These are phyloP conservation scores for Porites evermanni DNA, from an alignment of 92 coral and sea anemone genomes.

Conservation along the genomic window DNA sequence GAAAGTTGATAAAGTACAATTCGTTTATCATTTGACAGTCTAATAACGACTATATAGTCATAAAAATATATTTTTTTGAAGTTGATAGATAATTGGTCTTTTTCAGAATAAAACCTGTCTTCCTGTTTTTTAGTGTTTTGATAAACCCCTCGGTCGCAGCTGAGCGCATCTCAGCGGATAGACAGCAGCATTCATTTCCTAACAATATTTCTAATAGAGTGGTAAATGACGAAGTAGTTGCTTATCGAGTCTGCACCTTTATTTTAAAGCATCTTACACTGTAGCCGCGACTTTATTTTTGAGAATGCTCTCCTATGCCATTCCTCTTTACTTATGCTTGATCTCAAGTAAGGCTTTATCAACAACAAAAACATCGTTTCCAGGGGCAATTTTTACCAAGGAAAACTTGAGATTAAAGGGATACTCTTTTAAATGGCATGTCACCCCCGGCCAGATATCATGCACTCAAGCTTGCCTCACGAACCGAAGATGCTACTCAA, in stretches of 20 bases:
- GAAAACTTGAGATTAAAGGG: constrained; percentile 20
- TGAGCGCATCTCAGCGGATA: constrained; percentile 15
- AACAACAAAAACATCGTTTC: background rate
- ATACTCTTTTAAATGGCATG: background rate
- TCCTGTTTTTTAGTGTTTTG: background rate
- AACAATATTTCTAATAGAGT: background rate
- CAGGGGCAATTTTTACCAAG: constrained; percentile 33
- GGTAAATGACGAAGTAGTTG: background rate
- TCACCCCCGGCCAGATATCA: constrained; percentile 22
- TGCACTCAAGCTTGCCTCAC: constrained; percentile 40
- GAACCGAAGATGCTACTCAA: constrained; percentile 20
- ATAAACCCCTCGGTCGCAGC: background rate
- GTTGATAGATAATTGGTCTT: background rate
- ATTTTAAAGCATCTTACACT: no score
- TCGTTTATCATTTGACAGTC: constrained; percentile 9
- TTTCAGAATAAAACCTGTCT: background rate
- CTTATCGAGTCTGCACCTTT: background rate
- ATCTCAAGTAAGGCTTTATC: background rate
- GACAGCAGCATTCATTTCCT: background rate
- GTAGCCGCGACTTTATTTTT: no score
- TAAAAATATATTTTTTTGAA: constrained; percentile 8
- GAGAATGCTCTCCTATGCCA: no score
- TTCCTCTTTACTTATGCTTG: background rate
- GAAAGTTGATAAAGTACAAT: background rate
- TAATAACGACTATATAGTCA: background rate